Conservation (phyloP, 2,797 vertebrate genomes). For the Bradypodion pumilum region DNA sequence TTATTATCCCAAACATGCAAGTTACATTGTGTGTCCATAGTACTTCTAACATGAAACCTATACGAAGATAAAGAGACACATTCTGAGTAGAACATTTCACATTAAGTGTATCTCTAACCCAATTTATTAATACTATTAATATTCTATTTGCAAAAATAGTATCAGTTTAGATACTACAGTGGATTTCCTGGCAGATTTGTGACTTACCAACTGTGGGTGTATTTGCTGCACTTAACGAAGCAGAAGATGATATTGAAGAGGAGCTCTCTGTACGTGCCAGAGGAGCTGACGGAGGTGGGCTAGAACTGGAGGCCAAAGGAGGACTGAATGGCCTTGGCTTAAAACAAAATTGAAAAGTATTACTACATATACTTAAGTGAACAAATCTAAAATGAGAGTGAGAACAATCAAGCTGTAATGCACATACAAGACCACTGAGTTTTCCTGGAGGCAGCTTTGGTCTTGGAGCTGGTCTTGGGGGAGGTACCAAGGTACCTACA, state of each 20-base stretch:
- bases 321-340: constrained; percentile 96
- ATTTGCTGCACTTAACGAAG: constrained; percentile 91
- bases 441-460: constrained; percentile 91
- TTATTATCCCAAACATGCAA: neutral
- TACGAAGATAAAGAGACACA: neutral
- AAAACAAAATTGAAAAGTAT: constrained; percentile 56
- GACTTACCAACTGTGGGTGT: constrained; percentile 93
- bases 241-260: constrained; percentile 93
- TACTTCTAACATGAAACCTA: neutral
- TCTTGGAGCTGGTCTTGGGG: constrained; percentile 92
- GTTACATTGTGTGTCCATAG: neutral
- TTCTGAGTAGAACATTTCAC: neutral
- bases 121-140: neutral
- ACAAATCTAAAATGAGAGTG: constrained; percentile 12
- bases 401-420: constrained; percentile 15
- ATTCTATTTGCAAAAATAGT: constrained; percentile 6
- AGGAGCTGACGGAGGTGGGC: constrained; percentile 88
- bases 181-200: neutral
- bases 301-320: constrained; percentile 84
- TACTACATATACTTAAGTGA: constrained; percentile 25
- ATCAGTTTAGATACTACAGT: neutral
- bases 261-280: constrained; percentile 95
- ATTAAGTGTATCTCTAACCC: too few relatives aligned
- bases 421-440: constrained; percentile 93
- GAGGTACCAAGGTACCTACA: constrained; percentile 88